Base-by-base conservation (phyloP, 2,888 invertebrate genomes). In the Habroteleia sp. region DNA sequence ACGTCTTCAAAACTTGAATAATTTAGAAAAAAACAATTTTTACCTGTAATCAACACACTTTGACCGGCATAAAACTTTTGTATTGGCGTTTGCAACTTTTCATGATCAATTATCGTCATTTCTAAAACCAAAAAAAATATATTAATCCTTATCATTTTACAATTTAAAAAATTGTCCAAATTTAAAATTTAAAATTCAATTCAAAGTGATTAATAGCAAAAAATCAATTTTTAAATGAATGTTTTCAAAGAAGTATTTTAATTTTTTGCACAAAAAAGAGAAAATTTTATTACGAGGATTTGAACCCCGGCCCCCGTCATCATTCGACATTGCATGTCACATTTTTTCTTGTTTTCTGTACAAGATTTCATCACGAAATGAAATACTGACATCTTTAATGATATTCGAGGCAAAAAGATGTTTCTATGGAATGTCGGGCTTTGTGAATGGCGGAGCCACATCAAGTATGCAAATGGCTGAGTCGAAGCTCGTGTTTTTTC, bases 51-150 rank as follows among this genome's bases (percentile, higher is more conserved):
- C 3, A 93, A 88, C 0, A 93, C 79, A 81, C 90, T 91, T 80
- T 92, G 91, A 8, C 91, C 90, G 69, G 90, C 85, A 74, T 92
- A 93, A 85, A 92, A 93, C 78, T 89, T 85, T 78, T 92, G 92
- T 3, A 92, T 84, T 0, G 90, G 89, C 0, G 90, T 87, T 44
- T 65, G 73, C 1, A 29, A 60, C 52, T 52, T 74, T 2, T 74
- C 76, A 29, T 79, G 73, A 17, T 69, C 68, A 41, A 80, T 80
- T 16, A 80, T 66, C 58, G 79, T 79, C 82, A 82, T 82, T 42
- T 68, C 74, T 76, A 68, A 10, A 74, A 20, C 2, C 3, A 20
- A 20, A 20, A n/a, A n/a, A n/a, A n/a, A n/a, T n/a, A n/a, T n/a
- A n/a, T n/a, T n/a, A n/a, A n/a, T n/a, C n/a, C n/a, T n/a, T n/a